Conservation (phyloP, 2,113 vertebrate genomes). For the Grallaria varia region DNA sequence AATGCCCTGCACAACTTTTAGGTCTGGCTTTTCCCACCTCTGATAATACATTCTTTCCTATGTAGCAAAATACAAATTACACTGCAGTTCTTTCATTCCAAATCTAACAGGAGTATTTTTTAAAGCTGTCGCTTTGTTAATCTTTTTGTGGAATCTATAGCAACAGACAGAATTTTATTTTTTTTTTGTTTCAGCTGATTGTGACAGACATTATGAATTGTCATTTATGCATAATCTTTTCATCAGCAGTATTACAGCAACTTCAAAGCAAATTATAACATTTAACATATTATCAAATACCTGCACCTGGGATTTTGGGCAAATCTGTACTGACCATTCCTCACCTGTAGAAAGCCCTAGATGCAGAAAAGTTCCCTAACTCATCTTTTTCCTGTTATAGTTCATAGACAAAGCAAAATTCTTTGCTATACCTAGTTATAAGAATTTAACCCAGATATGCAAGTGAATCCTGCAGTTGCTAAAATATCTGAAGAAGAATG, state of each 20-base stretch:
- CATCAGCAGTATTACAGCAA: neutral
- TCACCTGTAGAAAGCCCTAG: neutral
- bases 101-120: neutral
- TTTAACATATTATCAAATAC: neutral
- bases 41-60: neutral
- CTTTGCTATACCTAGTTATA: neutral
- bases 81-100: neutral
- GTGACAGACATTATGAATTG: neutral
- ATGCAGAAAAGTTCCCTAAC: neutral
- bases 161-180: neutral
- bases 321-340: neutral
- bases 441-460: neutral
- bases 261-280: neutral
- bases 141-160: neutral
- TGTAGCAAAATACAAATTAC: neutral
- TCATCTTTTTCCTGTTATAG: neutral
- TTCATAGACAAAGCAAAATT: neutral
- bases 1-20: no score
- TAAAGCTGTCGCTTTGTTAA: neutral
- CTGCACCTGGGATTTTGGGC: neutral
- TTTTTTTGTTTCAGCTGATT: neutral
- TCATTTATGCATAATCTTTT: slow-evolving; percentile 5
- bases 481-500: neutral
- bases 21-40: no score
- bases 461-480: neutral